Evolutionary conservation across 2,888 invertebrate genomes (phyloP), one percentile per base, ranked within the genome.

Genomic region (Scaptomyza reducta): DNA sequence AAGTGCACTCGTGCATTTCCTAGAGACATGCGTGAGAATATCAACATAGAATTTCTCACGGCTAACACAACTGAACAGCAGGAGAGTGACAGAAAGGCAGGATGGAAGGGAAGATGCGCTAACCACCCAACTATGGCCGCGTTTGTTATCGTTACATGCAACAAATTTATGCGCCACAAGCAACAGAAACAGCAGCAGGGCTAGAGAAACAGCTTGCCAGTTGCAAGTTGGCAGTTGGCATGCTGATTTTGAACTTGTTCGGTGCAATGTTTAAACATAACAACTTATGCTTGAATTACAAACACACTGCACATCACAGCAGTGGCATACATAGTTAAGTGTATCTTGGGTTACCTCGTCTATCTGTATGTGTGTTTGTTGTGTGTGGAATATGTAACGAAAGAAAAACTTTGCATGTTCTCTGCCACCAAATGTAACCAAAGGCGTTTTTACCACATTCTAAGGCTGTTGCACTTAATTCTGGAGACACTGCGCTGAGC

Each of bases 1-100:
- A 69, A 74, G 87, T 75, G 88, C 86, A 89, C 81, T 90, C 89
- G 89, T 90, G 84, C 90, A 85, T 90, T 78, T 89, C 90, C 85
- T 81, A 77, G 77, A 87, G 87, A 86, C 89, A 89, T 90, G 90
- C 90, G 90, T 90, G 91, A 90, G 91, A 90, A 90, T 87, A 81
- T 74, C 69, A 77, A 71, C 71, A 67, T 65, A 74, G 70, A 75
- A 82, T 62, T 84, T 89, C 89, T 77, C 89, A 89, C 87, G 81
- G 75, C 73, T 66, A 67, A 59, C 63, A 35, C 22, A 33, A 49
- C n/a, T 14, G 49, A 18, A 14, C 50, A 35, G 6, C 11, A n/a
- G 4, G 2, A 42, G 41, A 18, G 18, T 22, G 41, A 42, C 6
- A 16, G 31, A 22, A 22, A 1, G 22, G 22, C 3, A 22, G 31